A percentile compares a stretch with the other conserved stretches of the same genome.
Evolutionary conservation across 2,797 vertebrate genomes (phyloP).

Genomic region (Lagorchestes hirsutus): DNA sequence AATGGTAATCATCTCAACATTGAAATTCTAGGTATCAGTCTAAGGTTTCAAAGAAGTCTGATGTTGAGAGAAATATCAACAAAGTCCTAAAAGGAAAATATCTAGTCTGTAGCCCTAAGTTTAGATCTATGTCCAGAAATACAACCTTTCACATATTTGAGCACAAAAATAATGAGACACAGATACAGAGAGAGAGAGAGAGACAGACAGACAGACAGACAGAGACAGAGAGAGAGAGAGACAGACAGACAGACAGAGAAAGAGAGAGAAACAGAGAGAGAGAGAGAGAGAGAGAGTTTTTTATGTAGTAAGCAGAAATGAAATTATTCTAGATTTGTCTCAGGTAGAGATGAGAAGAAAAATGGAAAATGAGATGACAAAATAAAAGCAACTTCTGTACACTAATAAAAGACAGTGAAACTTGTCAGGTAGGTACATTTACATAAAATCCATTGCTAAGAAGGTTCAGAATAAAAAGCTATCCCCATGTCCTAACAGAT

Average conservation of each 20-base stretch:
- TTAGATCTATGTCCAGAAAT: not conserved
- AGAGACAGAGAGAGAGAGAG: too few relatives aligned
- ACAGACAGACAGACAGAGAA: not conserved
- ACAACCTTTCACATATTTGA: not conserved
- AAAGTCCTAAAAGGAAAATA: not conserved
- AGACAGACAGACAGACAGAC: too few relatives aligned
- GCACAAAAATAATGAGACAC: not conserved
- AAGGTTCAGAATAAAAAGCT: not conserved
- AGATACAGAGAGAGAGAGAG: too few relatives aligned
- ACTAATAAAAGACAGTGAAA: constrained; percentile 33
- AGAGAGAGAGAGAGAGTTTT: not conserved
- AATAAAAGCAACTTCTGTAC: constrained; percentile 29
- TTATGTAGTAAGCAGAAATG: not conserved
- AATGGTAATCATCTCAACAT: not conserved
- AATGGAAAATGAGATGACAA: not conserved
- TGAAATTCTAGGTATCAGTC: not conserved
- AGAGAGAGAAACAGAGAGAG: too few relatives aligned
- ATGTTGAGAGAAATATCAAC: not conserved
- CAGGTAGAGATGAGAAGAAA: not conserved
- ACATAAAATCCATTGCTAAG: constrained; percentile 10
- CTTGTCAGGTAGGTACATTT: not conserved
- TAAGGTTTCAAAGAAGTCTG: not conserved
- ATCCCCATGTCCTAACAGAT: not conserved
- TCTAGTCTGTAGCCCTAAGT: not conserved
- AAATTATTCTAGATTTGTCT: not conserved